Conservation (phyloP, 1,140 invertebrate genomes). For the Paracyclopina nana region DNA sequence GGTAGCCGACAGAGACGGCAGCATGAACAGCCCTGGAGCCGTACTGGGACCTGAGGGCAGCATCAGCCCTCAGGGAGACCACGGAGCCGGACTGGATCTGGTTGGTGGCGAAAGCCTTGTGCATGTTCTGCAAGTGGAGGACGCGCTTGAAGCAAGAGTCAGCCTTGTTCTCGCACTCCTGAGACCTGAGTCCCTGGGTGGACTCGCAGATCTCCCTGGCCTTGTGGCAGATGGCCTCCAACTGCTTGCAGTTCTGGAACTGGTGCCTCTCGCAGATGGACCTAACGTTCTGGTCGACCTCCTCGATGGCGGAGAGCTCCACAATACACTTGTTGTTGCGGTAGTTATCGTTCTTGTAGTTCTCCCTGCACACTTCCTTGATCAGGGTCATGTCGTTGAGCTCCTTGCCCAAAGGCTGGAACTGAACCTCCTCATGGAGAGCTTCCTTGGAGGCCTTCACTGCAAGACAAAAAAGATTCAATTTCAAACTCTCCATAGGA, state of each 20-base stretch:
- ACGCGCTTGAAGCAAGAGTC: background rate
- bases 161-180: background rate
- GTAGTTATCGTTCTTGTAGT: too few species aligned
- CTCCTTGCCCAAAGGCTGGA: too few species aligned
- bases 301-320: too few species aligned
- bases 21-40: background rate
- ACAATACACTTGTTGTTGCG: too few species aligned
- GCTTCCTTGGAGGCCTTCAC: too few species aligned
- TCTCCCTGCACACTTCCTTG: too few species aligned
- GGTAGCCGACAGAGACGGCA: too few species aligned
- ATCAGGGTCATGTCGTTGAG: too few species aligned
- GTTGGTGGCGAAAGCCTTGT: background rate
- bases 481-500: too few species aligned
- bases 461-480: too few species aligned
- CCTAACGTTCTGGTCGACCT: background rate
- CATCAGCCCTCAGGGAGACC: background rate
- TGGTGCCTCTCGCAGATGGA: background rate
- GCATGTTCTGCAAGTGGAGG: background rate
- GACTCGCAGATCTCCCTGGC: slow-evolving; percentile 2
- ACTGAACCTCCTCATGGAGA: too few species aligned
- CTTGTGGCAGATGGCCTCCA: background rate
- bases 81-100: background rate
- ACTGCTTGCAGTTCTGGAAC: too few species aligned
- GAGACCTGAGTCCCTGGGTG: background rate
- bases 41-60: background rate